These are phyloP conservation scores for Drosophila lacicola DNA, from an alignment of 2,888 invertebrate species.

Conservation along the genomic window DNA sequence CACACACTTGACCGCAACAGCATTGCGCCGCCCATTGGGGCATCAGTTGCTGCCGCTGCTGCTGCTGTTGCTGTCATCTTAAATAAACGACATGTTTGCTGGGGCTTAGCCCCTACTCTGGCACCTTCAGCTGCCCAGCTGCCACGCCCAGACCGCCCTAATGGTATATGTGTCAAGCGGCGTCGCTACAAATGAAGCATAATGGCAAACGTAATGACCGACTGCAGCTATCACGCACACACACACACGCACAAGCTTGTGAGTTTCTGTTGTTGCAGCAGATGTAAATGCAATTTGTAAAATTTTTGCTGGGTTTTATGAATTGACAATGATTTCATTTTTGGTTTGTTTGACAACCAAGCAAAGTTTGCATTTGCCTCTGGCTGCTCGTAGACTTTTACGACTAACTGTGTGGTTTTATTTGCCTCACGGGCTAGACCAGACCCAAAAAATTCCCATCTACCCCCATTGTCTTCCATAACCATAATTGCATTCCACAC, in stretches of 20 bases:
- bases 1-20: constrained; percentile 67
- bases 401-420: constrained; percentile 55
- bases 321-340: constrained; percentile 80
- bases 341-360: constrained; percentile 71
- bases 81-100: constrained; percentile 72
- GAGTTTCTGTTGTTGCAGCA: constrained; percentile 46
- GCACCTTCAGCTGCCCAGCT: constrained; percentile 13
- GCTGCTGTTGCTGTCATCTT: constrained; percentile 71
- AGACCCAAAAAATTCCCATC: neutral
- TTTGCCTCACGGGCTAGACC: constrained; percentile 41
- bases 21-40: constrained; percentile 26
- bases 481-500: constrained; percentile 73
- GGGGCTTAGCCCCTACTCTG: constrained; percentile 57
- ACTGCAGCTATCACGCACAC: constrained; percentile 34
- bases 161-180: constrained; percentile 61
- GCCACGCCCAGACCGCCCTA: constrained; percentile 1
- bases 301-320: constrained; percentile 76
- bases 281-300: constrained; percentile 79
- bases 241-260: constrained; percentile 19
- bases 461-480: constrained; percentile 43
- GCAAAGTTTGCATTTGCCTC: constrained; percentile 30
- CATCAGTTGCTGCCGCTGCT: constrained; percentile 23
- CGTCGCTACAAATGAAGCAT: constrained; percentile 71
- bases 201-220: constrained; percentile 67
- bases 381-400: constrained; percentile 56